Base-by-base conservation (phyloP, 2,113 vertebrate genomes). In the Equus przewalskii region DNA sequence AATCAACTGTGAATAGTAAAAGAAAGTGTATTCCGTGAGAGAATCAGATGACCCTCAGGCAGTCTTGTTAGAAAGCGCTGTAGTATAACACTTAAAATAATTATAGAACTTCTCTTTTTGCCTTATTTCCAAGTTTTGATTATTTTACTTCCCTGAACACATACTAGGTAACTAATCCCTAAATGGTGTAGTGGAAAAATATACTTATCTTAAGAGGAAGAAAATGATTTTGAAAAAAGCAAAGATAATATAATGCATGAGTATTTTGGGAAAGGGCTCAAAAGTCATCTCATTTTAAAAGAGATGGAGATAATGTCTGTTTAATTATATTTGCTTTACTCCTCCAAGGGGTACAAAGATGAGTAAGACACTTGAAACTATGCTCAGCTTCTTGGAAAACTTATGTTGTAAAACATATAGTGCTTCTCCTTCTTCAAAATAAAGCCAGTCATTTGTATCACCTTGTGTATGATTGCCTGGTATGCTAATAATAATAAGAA, bases 1-100 rank as follows among this genome's bases (percentile, higher is more conserved):
- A 62, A 89, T 82, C 46, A 91, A 54, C 30, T 73, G 18, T 95
- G 58, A 86, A 49, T 69, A 64, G 22, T 72, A 96, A 88, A 89
- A 80, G 92, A 83, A 96, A 58, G 79, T 83, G 80, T 78, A 60
- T 83, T 79, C 24, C 49, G 2, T 67, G 30, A 92, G 86, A 58
- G 49, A 79, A 73, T 92, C 30, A 91, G 19, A 46, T 58, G 22
- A 24, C 16, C 7, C 26, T 76, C 15, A 78, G 64, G 15, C 33
- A 73, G 12, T 70, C 28, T 87, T 70, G 3, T 51, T 75, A 46
- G 44, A 88, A 94, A 93, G 89, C 64, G 9, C 15, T 75, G 3
- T 36, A 54, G 0, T 46, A 73, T 60, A 78, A 54, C 5, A 58
- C 49, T 80, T 65, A 5, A 18, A n/a, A 62, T 79, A 96, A 79